These are phyloP conservation scores for Caenorhabditis japonica DNA, from an alignment of 2,888 invertebrate genomes.

Conservation along the genomic window DNA sequence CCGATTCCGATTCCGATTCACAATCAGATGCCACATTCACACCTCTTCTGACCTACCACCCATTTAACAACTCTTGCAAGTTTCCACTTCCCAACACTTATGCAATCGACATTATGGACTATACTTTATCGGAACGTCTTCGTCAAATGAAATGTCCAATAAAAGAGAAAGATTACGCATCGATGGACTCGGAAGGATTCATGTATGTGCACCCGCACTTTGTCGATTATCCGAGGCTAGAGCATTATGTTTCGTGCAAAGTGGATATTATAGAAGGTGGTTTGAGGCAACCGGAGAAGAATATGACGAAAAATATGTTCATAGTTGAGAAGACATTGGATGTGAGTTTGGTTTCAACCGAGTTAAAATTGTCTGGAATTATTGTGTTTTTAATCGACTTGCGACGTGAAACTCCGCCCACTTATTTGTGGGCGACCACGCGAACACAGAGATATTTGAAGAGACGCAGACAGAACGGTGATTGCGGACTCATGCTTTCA, in stretches of 20 bases:
- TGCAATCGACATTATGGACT: constrained; percentile 41
- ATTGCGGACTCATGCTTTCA: too few relatives aligned
- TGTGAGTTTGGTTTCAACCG: constrained; percentile 2
- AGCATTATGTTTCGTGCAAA: constrained; percentile 28
- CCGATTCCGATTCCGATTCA: constrained; percentile 2
- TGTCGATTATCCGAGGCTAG: constrained; percentile 37
- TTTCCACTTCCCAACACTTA: constrained; percentile 54
- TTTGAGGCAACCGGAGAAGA: constrained; percentile 30
- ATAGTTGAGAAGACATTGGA: constrained; percentile 31
- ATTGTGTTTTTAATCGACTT: too few relatives aligned
- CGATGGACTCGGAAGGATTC: constrained; percentile 52
- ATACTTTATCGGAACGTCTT: constrained; percentile 38
- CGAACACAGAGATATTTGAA: too few relatives aligned
- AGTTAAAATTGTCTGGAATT: too few relatives aligned
- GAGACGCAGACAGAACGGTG: too few relatives aligned
- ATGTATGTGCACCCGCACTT: constrained; percentile 47
- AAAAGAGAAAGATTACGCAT: constrained; percentile 31
- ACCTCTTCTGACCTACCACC: constrained; percentile 41
- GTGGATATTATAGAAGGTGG: constrained; percentile 59
- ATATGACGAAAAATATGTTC: constrained; percentile 28
- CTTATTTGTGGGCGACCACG: too few relatives aligned
- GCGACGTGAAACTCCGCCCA: too few relatives aligned
- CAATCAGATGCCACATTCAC: constrained; percentile 17
- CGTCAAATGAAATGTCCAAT: constrained; percentile 48
- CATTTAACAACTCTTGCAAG: constrained; percentile 59